Evolutionary conservation across 1,140 invertebrate genomes (phyloP).

Genomic region (Homarus americanus): DNA sequence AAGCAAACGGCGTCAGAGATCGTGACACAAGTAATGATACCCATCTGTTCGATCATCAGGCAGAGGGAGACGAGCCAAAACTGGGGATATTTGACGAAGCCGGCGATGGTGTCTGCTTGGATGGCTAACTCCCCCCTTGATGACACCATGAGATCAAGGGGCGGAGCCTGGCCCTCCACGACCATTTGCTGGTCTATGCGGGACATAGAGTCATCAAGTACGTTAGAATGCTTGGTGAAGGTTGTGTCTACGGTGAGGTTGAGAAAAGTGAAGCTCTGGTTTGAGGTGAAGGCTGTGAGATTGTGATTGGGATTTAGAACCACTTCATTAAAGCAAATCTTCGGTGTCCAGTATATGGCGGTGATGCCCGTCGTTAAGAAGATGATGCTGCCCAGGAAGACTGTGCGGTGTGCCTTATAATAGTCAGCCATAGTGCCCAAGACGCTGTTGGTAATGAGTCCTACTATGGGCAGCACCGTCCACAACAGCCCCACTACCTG

Average conservation of each 20-base stretch:
- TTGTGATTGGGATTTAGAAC: background rate
- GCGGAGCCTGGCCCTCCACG: slow-evolving; percentile 23
- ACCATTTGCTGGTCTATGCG: slow-evolving; percentile 40
- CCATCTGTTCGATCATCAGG: slow-evolving; percentile 52
- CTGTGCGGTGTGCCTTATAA: slow-evolving; percentile 24
- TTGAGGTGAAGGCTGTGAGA: background rate
- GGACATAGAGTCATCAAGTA: too few relatives aligned
- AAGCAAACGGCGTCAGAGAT: slow-evolving; percentile 58
- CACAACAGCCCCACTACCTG: slow-evolving; percentile 37
- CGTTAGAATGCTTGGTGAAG: too few relatives aligned
- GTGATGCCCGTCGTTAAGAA: slow-evolving; percentile 7
- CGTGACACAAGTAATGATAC: slow-evolving; percentile 33
- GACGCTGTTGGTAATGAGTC: slow-evolving; percentile 58
- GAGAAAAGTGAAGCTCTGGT: background rate
- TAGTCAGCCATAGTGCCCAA: slow-evolving; percentile 50
- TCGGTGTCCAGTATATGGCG: slow-evolving; percentile 11
- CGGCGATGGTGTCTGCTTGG: background rate
- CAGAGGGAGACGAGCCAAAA: slow-evolving; percentile 48
- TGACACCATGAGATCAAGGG: background rate
- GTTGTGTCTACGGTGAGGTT: too few relatives aligned
- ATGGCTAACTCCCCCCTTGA: background rate
- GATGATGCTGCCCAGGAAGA: slow-evolving; percentile 18
- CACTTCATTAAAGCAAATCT: background rate
- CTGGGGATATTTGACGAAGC: slow-evolving; percentile 38
- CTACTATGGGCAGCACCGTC: slow-evolving; percentile 32